Evolutionary conservation across 1,140 invertebrate species (phyloP), one percentile per base, ranked within the genome.

Genomic region (Drosophila bipectinata): DNA sequence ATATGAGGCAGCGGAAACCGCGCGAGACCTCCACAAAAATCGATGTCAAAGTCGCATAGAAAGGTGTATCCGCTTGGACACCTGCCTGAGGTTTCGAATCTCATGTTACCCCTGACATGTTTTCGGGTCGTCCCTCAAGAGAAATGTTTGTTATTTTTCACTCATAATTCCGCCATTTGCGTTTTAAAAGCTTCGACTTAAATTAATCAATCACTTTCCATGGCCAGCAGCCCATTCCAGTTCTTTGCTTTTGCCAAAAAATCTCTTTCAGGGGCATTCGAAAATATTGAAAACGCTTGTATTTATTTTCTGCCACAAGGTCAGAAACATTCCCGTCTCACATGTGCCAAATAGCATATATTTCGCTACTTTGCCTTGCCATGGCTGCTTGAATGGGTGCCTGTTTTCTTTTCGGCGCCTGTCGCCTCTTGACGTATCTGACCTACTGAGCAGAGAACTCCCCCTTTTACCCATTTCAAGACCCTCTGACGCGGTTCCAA

Each of bases 31-130:
- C 21, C 47, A 41, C 18, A 45, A 28, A 84, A 79, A 85, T 87
- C 77, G 77, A 87, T 85, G 81, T 85, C 81, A 85, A 85, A 80
- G 81, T 85, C 82, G 71, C 32, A 58, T 53, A 51, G 53, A 51
- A 69, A 69, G 51, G 32, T 56, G n/a, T 7, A 82, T 69, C 71
- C 74, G 51, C 54, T 59, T 48, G 6, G 71, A 82, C 75, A 83
- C 79, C 80, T 82, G 79, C 72, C 62, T 44, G 18, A 56, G 28
- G 28, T 39, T 69, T 68, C 34, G 12, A 1, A 1, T 4, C 34
- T 37, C 34, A 4, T 37, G 4, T 37, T 37, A 37, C 34, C 12
- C 34, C 10, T n/a, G 32, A 10, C 32, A 32, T 10, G 2, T 32
- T 32, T 32, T 2, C 3, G 39, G 39, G 39, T 41, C 10, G 8